These are phyloP conservation scores for Poecile montanus DNA, from an alignment of 2,797 vertebrate genomes.

Conservation along the genomic window DNA sequence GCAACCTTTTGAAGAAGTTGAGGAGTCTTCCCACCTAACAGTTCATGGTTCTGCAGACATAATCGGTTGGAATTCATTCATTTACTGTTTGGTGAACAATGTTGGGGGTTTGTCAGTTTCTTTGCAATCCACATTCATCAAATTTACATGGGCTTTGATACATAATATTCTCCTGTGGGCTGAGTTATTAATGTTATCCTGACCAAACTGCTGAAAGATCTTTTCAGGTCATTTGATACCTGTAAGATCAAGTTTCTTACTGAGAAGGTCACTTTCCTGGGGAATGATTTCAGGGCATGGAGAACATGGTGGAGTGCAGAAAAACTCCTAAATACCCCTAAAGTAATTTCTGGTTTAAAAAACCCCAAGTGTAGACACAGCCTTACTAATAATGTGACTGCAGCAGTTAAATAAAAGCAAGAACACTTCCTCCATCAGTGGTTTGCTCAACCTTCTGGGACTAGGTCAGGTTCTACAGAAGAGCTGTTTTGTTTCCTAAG, in stretches of 20 bases:
- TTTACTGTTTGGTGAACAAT: background rate
- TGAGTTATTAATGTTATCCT: conserved; percentile 13
- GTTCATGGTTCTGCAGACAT: background rate
- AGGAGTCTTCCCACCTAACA: background rate
- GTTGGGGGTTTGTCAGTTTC: background rate
- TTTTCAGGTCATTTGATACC: conserved; percentile 5
- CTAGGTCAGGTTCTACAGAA: background rate
- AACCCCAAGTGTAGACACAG: background rate
- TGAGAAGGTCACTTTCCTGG: conserved; percentile 7
- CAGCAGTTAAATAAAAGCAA: background rate
- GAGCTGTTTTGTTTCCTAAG: background rate
- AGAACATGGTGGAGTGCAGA: background rate
- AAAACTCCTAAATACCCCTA: background rate
- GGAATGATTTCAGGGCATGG: background rate
- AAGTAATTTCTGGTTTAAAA: background rate
- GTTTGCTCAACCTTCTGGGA: background rate
- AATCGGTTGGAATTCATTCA: background rate
- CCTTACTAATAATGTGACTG: background rate
- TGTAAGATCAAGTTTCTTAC: conserved; percentile 21
- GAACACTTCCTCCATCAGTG: background rate
- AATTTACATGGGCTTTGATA: conserved; percentile 9
- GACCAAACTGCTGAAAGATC: conserved; percentile 31
- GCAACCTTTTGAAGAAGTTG: background rate
- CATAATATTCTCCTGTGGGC: background rate
- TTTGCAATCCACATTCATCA: conserved; percentile 1